Evolutionary conservation across 2,888 invertebrate genomes (phyloP), one percentile per base, ranked within the genome.

Genomic region (Parapristionchus giblindavisi): DNA sequence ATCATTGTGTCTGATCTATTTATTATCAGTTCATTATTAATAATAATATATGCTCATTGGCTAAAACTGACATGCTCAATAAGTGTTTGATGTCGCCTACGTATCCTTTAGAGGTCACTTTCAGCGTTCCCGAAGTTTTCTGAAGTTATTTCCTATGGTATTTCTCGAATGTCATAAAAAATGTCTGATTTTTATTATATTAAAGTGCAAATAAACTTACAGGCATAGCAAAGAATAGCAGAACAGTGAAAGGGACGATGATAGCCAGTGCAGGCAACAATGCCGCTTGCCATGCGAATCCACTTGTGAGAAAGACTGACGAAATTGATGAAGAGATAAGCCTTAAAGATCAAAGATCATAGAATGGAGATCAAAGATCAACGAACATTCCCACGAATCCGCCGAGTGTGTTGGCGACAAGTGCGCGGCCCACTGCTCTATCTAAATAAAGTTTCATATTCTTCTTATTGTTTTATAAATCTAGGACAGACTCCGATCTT

Each of bases 191-290:
- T 14, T 52, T n/a, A 14, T n/a, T 52, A 52, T 24, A 5, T 14
- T 21, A 52, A 52, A 21, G 11, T 36, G 36, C 8, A 4, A 27
- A 56, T 3, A 27, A 56, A 56, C 24, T 58, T 21, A 60, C 63
- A 21, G 63, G 63, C 63, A 65, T 65, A 1, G 63, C 40, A 24
- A 65, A 65, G 43, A 65, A 24, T 21, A 65, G 63, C 11, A 65
- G 1, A 0, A 65, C 29, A 32, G 43, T 43, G 17, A 65, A 21
- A 3, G 63, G 63, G 36, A 65, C 27, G 36, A 29, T 65, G 2
- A 65, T 27, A 3, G 63, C 63, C 29, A 65, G 63, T 43, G 43
- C 43, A 43, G 63, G 63, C 3, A 65, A 43, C 5, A 65, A 43
- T 0, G 63, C 63, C 1, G 63, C 63, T 43, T 65, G 63, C 40